These are phyloP conservation scores for Meandrina meandrites DNA, from an alignment of 92 coral and sea anemone species.

Conservation along the genomic window DNA sequence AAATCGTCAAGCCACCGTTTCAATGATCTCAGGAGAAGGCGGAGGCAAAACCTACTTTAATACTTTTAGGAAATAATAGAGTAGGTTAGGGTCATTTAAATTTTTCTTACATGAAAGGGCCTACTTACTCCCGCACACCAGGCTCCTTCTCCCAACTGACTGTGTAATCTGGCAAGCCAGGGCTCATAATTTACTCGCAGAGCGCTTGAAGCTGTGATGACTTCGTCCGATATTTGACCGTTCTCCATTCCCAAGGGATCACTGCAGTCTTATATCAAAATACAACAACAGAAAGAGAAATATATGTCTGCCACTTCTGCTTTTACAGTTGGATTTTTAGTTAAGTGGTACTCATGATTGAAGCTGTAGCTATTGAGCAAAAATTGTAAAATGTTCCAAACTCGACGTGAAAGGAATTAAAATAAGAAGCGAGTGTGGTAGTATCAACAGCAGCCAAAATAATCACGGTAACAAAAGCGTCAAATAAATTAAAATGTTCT, in stretches of 20 bases:
- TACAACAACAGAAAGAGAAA: neutral
- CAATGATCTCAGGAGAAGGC: neutral
- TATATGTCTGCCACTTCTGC: no score
- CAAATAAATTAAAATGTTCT: neutral
- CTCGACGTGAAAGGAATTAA: no score
- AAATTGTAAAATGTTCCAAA: no score
- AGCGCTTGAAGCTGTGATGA: constrained; percentile 56
- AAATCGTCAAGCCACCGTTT: neutral
- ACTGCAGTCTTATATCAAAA: constrained; percentile 38
- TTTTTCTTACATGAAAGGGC: neutral
- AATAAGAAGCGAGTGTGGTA: no score
- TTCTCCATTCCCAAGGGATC: constrained; percentile 62
- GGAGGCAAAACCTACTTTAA: neutral
- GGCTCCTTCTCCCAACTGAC: constrained; percentile 54
- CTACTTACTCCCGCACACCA: constrained; percentile 51
- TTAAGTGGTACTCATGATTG: no score
- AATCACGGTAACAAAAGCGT: neutral
- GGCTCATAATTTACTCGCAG: constrained; percentile 56
- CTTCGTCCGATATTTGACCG: constrained; percentile 44
- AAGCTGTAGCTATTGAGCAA: neutral
- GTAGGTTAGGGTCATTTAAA: neutral
- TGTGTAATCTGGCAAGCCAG: constrained; percentile 56
- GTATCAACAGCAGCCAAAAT: no score
- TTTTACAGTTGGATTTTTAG: no score
- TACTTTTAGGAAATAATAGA: neutral